Base-by-base conservation (phyloP, 1,140 invertebrate genomes). In the Caerostris extrusa region DNA sequence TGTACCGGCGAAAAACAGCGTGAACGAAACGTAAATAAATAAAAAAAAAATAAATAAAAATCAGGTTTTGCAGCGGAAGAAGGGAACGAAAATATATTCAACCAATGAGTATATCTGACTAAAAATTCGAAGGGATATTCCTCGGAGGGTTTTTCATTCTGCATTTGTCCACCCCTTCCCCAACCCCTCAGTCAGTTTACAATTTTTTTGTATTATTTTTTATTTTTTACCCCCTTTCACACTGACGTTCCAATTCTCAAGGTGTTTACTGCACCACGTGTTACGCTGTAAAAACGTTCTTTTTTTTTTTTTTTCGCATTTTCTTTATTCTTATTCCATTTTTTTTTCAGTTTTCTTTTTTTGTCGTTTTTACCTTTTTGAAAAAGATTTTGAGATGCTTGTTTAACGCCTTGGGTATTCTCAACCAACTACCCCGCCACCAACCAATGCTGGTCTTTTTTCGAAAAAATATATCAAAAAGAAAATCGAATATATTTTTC, bases 91-190 rank as follows among this genome's bases (percentile, higher is more conserved):
- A 92, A 92, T 92, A 92, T 92, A 92, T 92, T 92, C 81, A 92
- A 85, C 90, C 90, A 85, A 85, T 92, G 90, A 92, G 90, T 85
- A 92, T 60, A 92, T 85, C 77, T 81, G 82, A 83, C 34, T 56
- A 81, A 92, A 92, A 92, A 92, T 92, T 85, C 77, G 90, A 85
- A 92, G 53, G 90, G 82, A 92, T 92, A 92, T 92, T 92, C 90
- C 90, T 92, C 57, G 81, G 90, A 92, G 90, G 90, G 90, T 83
- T 34, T 34, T 92, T 92, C 90, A 92, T 92, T 92, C 81, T 55
- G 14, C n/a, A 81, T 61, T 34, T 57, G 81, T 12, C 60, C 81
- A 50, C n/a, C 58, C n/a, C 8, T 12, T 34, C n/a, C n/a, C 34
- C 69, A 34, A 67, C 56, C 69, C 17, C 5, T 58, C 6, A 7